A percentile compares a stretch with the other conserved stretches of the same genome.
Evolutionary conservation across 2,888 invertebrate species (phyloP).

Genomic region (Philhelius pedissequus): DNA sequence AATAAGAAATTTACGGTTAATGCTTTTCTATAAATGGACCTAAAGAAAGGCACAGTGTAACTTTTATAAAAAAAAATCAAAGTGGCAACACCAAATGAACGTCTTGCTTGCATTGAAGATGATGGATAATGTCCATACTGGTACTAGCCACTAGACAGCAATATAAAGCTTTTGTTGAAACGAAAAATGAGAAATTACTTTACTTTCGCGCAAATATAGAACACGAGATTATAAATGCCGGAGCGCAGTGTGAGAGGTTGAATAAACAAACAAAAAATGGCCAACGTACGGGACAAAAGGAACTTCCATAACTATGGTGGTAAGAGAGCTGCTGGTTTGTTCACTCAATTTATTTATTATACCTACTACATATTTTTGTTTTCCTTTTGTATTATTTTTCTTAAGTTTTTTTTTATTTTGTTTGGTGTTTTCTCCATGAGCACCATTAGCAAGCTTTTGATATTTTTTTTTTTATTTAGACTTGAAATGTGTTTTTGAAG

Average conservation of each 20-base stretch:
- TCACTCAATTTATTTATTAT: slow-evolving; percentile 28
- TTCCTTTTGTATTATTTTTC: neutral
- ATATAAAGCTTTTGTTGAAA: slow-evolving; percentile 44
- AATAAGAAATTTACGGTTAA: too few species aligned
- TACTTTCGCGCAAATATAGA: slow-evolving; percentile 58
- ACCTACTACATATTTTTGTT: slow-evolving; percentile 1
- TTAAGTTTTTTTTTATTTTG: slow-evolving; percentile 11
- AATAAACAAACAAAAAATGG: neutral
- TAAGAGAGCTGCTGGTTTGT: neutral
- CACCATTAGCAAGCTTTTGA: slow-evolving; percentile 52
- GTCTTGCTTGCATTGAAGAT: slow-evolving; percentile 16
- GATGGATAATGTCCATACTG: slow-evolving; percentile 47
- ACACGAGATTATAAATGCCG: slow-evolving; percentile 43
- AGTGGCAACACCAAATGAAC: slow-evolving; percentile 2
- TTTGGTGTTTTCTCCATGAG: slow-evolving; percentile 36
- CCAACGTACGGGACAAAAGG: neutral
- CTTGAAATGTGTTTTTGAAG: neutral
- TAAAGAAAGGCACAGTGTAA: too few species aligned
- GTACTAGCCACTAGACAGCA: slow-evolving; percentile 44
- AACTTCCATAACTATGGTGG: neutral
- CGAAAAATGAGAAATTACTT: slow-evolving; percentile 58
- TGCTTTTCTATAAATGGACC: too few species aligned
- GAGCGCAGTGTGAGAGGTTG: neutral
- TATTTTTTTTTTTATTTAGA: neutral
- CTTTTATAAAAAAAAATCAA: neutral